Percentiles rank a stretch among this genome's conserved stretches.
Conservation (phyloP, 2,797 vertebrate species). For the Eremophila alpestris region DNA sequence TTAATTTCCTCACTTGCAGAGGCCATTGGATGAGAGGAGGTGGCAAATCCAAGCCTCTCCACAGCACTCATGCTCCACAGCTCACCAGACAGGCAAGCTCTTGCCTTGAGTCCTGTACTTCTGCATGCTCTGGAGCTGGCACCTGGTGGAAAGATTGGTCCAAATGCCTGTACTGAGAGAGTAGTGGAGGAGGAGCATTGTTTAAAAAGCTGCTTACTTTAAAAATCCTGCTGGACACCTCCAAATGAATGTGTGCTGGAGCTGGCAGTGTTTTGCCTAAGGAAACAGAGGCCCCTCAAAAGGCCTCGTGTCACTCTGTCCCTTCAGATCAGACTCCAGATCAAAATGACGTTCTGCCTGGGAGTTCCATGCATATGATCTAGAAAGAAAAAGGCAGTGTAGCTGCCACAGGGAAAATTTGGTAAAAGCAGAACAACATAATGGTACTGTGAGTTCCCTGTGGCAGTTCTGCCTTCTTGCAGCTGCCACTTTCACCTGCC, state of each 20-base stretch:
- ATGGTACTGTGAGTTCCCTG: not conserved
- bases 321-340: not conserved
- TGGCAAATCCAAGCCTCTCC: not conserved
- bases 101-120: accelerated
- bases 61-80: accelerated
- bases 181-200: not conserved
- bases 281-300: not conserved
- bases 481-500: not conserved
- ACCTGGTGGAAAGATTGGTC: not conserved
- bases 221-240: not conserved
- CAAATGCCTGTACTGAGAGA: not conserved
- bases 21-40: not conserved
- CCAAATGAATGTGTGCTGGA: not conserved
- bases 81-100: accelerated
- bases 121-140: not conserved
- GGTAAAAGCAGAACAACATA: not conserved
- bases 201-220: not conserved
- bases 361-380: not conserved
- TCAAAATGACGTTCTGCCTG: not conserved
- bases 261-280: not conserved
- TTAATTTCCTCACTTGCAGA: not conserved
- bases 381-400: not conserved
- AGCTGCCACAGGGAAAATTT: not conserved
- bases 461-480: not conserved
- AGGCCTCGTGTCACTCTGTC: not conserved